Evolutionary conservation across 2,888 invertebrate species (phyloP).

Genomic region (Parnassius smintheus): DNA sequence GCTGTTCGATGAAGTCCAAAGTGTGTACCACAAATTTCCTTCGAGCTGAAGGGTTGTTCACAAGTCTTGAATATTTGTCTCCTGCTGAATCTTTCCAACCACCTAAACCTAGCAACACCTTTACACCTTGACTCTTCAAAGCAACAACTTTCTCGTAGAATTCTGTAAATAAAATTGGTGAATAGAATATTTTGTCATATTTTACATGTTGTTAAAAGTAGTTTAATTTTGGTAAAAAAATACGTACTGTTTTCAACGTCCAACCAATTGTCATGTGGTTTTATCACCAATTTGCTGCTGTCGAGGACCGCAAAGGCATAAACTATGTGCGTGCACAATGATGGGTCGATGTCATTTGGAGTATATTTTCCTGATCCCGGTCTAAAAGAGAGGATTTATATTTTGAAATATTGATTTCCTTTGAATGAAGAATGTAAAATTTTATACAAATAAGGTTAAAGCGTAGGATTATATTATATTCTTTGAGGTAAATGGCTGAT

Average conservation of each 20-base stretch:
- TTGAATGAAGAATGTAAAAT: no score
- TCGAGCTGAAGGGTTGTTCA: slow-evolving; percentile 86
- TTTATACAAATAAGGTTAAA: no score
- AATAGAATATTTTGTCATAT: background rate
- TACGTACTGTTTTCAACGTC: slow-evolving; percentile 92
- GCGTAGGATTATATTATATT: no score
- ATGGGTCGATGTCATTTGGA: slow-evolving; percentile 90
- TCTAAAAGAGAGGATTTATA: slow-evolving; percentile 56
- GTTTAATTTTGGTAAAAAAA: background rate
- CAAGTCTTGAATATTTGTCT: slow-evolving; percentile 92
- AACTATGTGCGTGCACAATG: slow-evolving; percentile 94
- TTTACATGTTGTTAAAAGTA: background rate
- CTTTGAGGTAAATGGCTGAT: no score
- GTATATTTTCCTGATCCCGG: slow-evolving; percentile 90
- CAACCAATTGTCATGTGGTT: slow-evolving; percentile 93
- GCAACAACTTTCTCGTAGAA: slow-evolving; percentile 93
- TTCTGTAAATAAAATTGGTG: slow-evolving; percentile 71
- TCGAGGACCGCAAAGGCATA: slow-evolving; percentile 96
- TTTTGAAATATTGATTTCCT: background rate
- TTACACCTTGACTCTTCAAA: slow-evolving; percentile 86
- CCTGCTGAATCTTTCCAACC: slow-evolving; percentile 98
- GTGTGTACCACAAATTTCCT: slow-evolving; percentile 88
- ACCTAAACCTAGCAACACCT: slow-evolving; percentile 93
- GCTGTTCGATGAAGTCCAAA: slow-evolving; percentile 87
- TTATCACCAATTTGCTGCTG: slow-evolving; percentile 86